Evolutionary conservation across 1,140 invertebrate species (phyloP).

Genomic region (Sesamia nonagrioides): DNA sequence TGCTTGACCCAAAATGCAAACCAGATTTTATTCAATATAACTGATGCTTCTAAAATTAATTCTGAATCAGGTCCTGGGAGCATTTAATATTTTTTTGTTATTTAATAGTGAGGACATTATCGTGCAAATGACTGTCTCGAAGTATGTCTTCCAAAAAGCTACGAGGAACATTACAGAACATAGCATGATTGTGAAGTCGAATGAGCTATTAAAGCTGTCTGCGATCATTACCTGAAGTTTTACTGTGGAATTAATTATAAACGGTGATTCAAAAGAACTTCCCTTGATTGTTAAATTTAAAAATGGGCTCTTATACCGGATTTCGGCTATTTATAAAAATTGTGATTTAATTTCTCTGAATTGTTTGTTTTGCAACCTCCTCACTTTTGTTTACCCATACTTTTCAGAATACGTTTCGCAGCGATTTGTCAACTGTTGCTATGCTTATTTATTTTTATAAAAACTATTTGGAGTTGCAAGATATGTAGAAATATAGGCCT

Average conservation of each 20-base stretch:
- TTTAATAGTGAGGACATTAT: too few relatives aligned
- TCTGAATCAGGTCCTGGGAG: neutral
- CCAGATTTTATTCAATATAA: conserved; percentile 3
- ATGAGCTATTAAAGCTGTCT: conserved; percentile 2
- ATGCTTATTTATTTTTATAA: neutral
- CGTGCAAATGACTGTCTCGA: neutral
- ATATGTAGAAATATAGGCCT: neutral
- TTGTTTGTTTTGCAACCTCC: conserved; percentile 14
- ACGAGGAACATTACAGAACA: too few relatives aligned
- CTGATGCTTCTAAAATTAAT: conserved; percentile 3
- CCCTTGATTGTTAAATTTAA: conserved; percentile 44
- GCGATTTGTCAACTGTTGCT: neutral
- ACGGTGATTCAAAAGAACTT: conserved; percentile 39
- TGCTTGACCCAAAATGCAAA: conserved; percentile 1
- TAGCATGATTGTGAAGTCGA: too few relatives aligned
- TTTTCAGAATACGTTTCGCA: neutral
- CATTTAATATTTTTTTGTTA: neutral
- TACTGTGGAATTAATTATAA: conserved; percentile 44
- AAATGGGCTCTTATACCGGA: conserved; percentile 31
- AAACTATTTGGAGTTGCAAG: neutral
- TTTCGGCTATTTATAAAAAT: conserved; percentile 37
- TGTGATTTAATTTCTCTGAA: conserved; percentile 35
- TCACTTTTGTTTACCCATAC: neutral
- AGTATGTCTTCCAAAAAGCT: neutral
- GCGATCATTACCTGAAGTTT: conserved; percentile 24